Percentiles rank a stretch among this genome's conserved stretches.
Conservation (phyloP, 1,140 invertebrate genomes). For the Drosophila ohnishii region DNA sequence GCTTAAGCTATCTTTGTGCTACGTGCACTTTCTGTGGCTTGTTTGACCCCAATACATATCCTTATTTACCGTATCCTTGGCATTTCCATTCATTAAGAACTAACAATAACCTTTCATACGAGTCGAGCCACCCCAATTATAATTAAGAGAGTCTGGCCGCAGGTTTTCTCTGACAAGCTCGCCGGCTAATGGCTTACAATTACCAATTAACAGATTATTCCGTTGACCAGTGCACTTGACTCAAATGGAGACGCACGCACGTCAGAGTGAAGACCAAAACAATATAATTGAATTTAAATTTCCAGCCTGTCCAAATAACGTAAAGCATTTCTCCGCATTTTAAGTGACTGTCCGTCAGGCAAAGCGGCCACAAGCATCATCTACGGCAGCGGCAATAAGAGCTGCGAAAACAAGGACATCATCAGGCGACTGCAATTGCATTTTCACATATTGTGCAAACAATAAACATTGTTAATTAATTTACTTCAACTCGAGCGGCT, state of each 20-base stretch:
- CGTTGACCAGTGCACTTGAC: constrained; percentile 21
- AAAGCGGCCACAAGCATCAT: constrained; percentile 35
- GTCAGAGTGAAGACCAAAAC: constrained; percentile 5
- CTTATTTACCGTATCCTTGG: constrained; percentile 8
- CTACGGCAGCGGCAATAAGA: constrained; percentile 11
- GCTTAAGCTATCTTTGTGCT: not conserved
- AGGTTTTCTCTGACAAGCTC: constrained; percentile 28
- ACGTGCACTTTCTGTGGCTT: not conserved
- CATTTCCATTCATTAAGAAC: constrained; percentile 5
- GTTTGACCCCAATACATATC: not conserved
- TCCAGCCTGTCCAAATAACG: constrained; percentile 63
- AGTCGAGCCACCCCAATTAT: constrained; percentile 33
- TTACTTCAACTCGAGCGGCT: constrained; percentile 54
- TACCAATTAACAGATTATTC: constrained; percentile 72
- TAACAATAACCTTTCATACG: constrained; percentile 24
- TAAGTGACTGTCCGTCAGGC: constrained; percentile 43
- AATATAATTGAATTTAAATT: constrained; percentile 61
- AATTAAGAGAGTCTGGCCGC: constrained; percentile 46
- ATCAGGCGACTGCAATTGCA: constrained; percentile 30
- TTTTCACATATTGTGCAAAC: constrained; percentile 51
- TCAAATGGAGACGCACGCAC: not conserved
- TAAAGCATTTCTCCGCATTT: constrained; percentile 42
- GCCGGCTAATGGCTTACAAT: constrained; percentile 49
- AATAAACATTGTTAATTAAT: constrained; percentile 65
- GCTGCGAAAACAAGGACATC: constrained; percentile 28